Base-by-base conservation (phyloP, 2,888 invertebrate genomes). In the Spilarctia lutea region DNA sequence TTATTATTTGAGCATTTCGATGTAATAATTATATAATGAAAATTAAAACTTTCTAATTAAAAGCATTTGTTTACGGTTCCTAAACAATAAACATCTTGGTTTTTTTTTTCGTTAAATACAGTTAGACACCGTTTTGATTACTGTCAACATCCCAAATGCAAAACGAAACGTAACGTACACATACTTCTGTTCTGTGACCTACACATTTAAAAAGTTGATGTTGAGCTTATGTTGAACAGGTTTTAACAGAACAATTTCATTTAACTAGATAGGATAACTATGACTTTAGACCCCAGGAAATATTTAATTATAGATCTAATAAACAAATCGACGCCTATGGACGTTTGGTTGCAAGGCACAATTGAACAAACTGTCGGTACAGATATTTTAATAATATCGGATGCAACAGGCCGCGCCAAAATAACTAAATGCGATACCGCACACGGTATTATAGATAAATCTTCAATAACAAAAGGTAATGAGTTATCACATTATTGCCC, bases 331-430 rank as follows among this genome's bases (percentile, higher is more conserved):
- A 79, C 91, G 6, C 95, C 95, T 4, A 65, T 92, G 52, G 93
- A 93, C 39, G 95, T 95, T 67, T 96, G 96, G 96, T 83, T 96
- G 74, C 95, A 95, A 86, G 96, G 96, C n/a, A 95, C 93, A 2
- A 93, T 96, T 67, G 94, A 95, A 81, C 94, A 95, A 88, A 92
- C 92, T 18, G 94, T 95, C 8, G 94, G 93, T 75, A 90, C 89
- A 13, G 92, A 94, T 83, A 94, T 94, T 81, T 85, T 96, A 73
- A 95, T 96, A n/a, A 89, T 96, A 75, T 91, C 92, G 0, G 96
- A 96, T 77, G 83, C 88, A 24, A 91, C 89, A 45, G 94, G 94
- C 52, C 90, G 91, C 77, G 94, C 93, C 0, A 96, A 95, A 87
- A 92, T 96, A 79, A 92, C 92, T 0, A 94, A 94, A 90, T 95